These are phyloP conservation scores for Martes martes DNA, from an alignment of 2,113 vertebrate species.

Conservation along the genomic window DNA sequence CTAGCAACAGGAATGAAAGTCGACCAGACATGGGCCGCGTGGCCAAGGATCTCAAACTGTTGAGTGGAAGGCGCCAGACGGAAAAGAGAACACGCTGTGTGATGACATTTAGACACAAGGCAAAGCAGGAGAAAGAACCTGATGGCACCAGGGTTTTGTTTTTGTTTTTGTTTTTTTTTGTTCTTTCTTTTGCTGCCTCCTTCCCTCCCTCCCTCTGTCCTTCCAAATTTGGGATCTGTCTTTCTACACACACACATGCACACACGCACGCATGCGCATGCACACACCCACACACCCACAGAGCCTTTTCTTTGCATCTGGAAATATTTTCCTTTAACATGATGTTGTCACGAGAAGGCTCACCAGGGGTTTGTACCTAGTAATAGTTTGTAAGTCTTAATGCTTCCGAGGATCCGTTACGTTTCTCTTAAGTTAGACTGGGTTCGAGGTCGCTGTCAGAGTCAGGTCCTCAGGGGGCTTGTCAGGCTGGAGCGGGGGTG, in stretches of 20 bases:
- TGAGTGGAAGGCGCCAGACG: background rate
- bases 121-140: no score
- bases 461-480: background rate
- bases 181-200: background rate
- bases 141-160: fast-evolving
- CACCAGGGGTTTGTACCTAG: fast-evolving
- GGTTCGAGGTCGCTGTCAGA: background rate
- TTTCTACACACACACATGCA: no score
- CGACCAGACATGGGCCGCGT: fast-evolving
- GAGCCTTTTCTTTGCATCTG: background rate
- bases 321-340: background rate
- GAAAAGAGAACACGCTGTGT: fast-evolving
- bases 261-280: no score
- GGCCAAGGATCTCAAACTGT: background rate
- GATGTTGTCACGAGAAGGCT: background rate
- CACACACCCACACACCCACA: background rate
- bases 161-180: no score
- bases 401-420: fast-evolving
- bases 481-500: background rate
- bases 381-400: background rate
- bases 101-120: background rate
- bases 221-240: background rate
- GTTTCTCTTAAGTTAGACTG: background rate
- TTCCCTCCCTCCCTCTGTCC: background rate
- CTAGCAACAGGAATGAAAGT: fast-evolving